Evolutionary conservation across 2,888 invertebrate species (phyloP).

Genomic region (Cheilosia urbana): DNA sequence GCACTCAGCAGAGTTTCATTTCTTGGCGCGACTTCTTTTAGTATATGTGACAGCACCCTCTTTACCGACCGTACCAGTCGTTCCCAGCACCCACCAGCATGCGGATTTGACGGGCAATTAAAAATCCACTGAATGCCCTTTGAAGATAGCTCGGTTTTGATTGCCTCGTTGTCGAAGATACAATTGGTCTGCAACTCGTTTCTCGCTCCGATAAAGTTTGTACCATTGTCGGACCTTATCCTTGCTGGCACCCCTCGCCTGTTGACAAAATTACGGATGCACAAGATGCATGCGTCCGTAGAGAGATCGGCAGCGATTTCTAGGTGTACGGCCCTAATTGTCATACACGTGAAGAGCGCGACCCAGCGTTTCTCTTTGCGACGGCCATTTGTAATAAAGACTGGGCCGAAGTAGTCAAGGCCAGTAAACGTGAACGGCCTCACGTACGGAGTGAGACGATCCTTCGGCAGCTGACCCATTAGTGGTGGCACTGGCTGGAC

Average conservation of each 20-base stretch:
- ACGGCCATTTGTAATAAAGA: not conserved
- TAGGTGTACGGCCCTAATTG: not conserved
- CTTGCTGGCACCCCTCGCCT: not conserved
- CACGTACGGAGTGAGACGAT: not conserved
- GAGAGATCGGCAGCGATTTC: not conserved
- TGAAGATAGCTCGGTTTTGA: not conserved
- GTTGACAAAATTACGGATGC: not conserved
- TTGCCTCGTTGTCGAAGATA: not conserved
- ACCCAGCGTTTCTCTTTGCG: not conserved
- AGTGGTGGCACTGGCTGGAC: not conserved
- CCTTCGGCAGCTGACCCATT: not conserved
- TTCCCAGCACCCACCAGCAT: no score
- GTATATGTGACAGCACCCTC: no score
- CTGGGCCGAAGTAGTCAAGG: not conserved
- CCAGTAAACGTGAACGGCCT: not conserved
- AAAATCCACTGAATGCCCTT: not conserved
- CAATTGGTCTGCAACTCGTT: not conserved
- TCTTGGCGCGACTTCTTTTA: no score
- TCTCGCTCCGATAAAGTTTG: not conserved
- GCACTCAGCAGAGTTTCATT: no score
- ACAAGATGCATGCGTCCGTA: not conserved
- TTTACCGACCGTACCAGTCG: no score
- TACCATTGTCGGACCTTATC: not conserved
- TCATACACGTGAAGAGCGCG: not conserved
- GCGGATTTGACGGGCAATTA: not conserved